Evolutionary conservation across 2,888 invertebrate species (phyloP), one percentile per base, ranked within the genome.

Genomic region (Drosophila subsilvestris): DNA sequence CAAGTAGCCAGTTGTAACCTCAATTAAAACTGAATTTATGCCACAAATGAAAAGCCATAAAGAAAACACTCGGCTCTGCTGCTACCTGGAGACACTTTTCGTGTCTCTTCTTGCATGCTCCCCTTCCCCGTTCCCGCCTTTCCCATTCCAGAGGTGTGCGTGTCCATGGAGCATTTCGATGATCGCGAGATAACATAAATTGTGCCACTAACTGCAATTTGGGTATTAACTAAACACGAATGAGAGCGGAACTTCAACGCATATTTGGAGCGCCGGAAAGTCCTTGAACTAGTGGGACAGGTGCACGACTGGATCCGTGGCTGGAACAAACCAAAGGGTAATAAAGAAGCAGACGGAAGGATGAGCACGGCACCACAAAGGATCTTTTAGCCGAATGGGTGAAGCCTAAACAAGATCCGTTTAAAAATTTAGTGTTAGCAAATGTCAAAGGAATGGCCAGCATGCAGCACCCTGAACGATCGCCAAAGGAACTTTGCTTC

Each of bases 131-230:
- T 49, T 29, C 59, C 32, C 49, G 8, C 8, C 22, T 51, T 32
- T 17, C 22, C 47, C 37, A 20, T 54, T 75, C 55, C 49, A 65
- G 62, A 65, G 73, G 48, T 57, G 81, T 80, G 81, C 81, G 75
- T 80, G 79, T 76, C 61, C 74, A 70, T 66, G 74, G 53, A 62
- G 47, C 72, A 55, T 71, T 78, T 67, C 51, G 51, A 22, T 50
- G 78, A 63, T 72, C 76, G 65, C 53, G 20, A 27, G 45, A 10
- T n/a, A 57, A 69, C 78, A 79, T 79, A 65, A 82, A 84, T 67
- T 76, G 72, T 81, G 78, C 71, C 80, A 68, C 84, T 65, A 65
- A 79, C 37, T 72, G 79, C 72, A 69, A 65, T 56, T 67, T 62
- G 12, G 66, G 63, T 72, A 75, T 75, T 79, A 76, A 70, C 3